These are phyloP conservation scores for Sebastes taczanowskii DNA, from an alignment of 2,797 vertebrate genomes.

Conservation along the genomic window DNA sequence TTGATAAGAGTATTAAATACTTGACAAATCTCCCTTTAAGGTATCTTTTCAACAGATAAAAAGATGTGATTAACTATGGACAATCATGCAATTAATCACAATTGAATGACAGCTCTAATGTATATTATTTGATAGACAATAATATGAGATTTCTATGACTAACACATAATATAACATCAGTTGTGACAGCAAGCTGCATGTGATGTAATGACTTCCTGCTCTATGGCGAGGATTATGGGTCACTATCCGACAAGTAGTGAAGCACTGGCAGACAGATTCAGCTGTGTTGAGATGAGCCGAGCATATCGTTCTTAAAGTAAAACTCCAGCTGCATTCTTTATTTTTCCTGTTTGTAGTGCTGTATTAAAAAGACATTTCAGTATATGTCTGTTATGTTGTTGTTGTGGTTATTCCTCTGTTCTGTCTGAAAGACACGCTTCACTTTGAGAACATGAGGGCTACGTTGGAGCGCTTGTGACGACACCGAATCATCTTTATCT, in stretches of 20 bases:
- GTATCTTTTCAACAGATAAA: no score
- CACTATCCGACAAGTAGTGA: conserved; percentile 13
- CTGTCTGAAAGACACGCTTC: neutral
- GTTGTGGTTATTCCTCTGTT: neutral
- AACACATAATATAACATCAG: neutral
- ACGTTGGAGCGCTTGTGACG: neutral
- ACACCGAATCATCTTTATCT: neutral
- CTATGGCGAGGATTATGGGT: conserved; percentile 27
- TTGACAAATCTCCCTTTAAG: no score
- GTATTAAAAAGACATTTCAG: neutral
- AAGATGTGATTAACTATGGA: no score
- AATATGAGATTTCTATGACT: neutral
- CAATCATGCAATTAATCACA: no score
- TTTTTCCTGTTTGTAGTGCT: neutral
- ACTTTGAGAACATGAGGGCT: neutral
- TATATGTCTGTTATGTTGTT: neutral
- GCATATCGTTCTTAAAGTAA: neutral
- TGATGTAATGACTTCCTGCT: conserved; percentile 47
- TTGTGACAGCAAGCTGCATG: conserved; percentile 20
- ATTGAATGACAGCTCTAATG: no score
- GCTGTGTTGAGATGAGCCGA: conserved; percentile 22
- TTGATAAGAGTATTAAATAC: no score
- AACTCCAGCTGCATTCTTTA: neutral
- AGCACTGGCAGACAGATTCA: neutral
- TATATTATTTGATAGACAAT: neutral